Conservation (phyloP, 37 sponge, comb jelly and placozoan genomes). For the Agelas oroides region DNA sequence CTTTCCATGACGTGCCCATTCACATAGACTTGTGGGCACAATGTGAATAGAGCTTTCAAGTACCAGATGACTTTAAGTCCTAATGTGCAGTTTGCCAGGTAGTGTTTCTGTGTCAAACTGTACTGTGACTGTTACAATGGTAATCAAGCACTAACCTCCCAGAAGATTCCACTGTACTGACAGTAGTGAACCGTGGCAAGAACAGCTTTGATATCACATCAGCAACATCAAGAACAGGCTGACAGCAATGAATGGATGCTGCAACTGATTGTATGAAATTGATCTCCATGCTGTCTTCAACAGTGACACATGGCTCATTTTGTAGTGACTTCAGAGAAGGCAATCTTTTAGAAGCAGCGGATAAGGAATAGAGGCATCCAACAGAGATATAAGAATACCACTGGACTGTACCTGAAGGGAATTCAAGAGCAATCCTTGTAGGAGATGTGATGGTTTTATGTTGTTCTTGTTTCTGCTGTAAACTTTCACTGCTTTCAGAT, state of each 20-base stretch:
- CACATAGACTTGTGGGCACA: no score
- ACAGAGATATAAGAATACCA: constrained; percentile 18
- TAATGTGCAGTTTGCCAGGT: no score
- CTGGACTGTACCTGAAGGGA: constrained; percentile 4
- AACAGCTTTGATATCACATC: not conserved
- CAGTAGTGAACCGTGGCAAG: constrained; percentile 3
- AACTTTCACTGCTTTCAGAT: not conserved
- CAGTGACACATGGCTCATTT: not conserved
- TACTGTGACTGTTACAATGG: no score
- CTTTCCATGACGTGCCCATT: no score
- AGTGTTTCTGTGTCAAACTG: no score
- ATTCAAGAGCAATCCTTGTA: not conserved
- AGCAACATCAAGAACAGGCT: constrained; percentile 1
- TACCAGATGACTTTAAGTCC: no score
- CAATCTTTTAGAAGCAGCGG: not conserved
- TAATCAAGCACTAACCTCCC: no score
- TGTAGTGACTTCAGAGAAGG: not conserved
- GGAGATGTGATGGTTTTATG: not conserved
- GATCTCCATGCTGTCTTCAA: constrained; percentile 4
- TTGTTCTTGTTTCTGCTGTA: not conserved
- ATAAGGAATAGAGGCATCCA: constrained; percentile 19
- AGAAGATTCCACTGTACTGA: not conserved
- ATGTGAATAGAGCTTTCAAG: no score
- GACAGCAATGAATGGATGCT: not conserved
- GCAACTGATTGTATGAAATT: not conserved